Conservation (phyloP, 2,888 invertebrate species). For the Galeopsomyia nigrocyanea region DNA sequence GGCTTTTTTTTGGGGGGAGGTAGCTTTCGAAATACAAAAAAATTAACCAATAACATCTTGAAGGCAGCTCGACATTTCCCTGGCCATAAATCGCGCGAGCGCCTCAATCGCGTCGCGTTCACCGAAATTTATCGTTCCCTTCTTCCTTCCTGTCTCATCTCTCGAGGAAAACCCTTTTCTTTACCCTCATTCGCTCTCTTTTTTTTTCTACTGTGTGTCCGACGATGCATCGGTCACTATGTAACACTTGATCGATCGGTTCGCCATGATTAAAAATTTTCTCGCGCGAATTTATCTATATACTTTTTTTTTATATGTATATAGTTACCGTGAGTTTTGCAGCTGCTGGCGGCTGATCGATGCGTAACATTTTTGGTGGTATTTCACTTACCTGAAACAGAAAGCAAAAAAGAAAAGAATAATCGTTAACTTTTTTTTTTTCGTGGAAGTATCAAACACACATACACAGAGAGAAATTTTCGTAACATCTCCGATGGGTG, state of each 20-base stretch:
- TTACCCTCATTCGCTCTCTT: neutral
- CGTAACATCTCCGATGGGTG: slow-evolving; percentile 7
- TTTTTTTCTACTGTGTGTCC: neutral
- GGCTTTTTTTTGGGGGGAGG: too few species aligned
- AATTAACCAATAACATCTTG: too few species aligned
- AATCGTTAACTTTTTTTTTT: neutral
- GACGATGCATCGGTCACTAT: slow-evolving; percentile 1
- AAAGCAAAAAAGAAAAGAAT: neutral
- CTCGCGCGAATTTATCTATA: neutral
- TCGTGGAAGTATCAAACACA: neutral
- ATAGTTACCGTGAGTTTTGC: slow-evolving; percentile 43
- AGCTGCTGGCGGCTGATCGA: slow-evolving; percentile 10
- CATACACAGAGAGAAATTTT: slow-evolving; percentile 6
- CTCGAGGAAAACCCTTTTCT: neutral
- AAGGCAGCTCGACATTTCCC: too few species aligned
- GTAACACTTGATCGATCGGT: slow-evolving; percentile 17
- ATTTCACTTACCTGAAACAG: slow-evolving; percentile 43
- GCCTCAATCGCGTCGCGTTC: slow-evolving; percentile 49
- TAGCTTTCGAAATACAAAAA: too few species aligned
- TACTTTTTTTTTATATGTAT: too few species aligned
- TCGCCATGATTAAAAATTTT: slow-evolving; percentile 12
- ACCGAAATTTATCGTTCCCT: slow-evolving; percentile 44
- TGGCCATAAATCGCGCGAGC: slow-evolving; percentile 30
- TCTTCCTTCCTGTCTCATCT: slow-evolving; percentile 10
- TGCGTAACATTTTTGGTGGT: slow-evolving; percentile 38